A percentile compares a stretch with the other conserved stretches of the same genome.
Conservation (phyloP, 1,140 invertebrate species). For the Meteorus sp. region DNA sequence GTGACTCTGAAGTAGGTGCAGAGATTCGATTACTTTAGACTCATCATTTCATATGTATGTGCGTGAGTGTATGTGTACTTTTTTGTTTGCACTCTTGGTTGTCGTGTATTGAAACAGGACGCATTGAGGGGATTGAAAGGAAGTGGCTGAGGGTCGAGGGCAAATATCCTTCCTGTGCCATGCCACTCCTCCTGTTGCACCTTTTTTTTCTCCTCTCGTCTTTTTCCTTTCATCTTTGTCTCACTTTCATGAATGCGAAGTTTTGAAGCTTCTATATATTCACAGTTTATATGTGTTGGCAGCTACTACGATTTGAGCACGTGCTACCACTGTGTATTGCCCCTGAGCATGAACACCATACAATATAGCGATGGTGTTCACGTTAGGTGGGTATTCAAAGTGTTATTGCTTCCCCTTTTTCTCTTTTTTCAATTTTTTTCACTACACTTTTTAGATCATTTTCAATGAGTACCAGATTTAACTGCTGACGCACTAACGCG, state of each 20-base stretch:
- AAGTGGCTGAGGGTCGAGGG: constrained; percentile 32
- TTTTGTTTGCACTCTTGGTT: too few species aligned
- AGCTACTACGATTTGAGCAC: constrained; percentile 54
- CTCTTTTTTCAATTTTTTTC: too few species aligned
- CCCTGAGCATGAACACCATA: constrained; percentile 6
- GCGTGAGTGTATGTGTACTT: too few species aligned
- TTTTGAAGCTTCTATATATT: too few species aligned
- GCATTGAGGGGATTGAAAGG: constrained; percentile 28
- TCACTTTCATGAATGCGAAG: too few species aligned
- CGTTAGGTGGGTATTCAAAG: constrained; percentile 10
- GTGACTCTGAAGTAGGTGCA: constrained; percentile 21
- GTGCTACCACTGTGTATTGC: constrained; percentile 38
- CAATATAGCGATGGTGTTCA: background rate
- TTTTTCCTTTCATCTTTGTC: background rate
- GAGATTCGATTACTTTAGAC: constrained; percentile 20
- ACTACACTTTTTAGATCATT: background rate
- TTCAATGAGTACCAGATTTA: constrained; percentile 1
- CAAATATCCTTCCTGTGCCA: constrained; percentile 44
- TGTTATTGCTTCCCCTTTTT: background rate
- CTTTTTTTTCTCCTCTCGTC: constrained; percentile 4
- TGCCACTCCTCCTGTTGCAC: constrained; percentile 17
- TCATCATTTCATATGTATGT: too few species aligned
- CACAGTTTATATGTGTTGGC: constrained; percentile 16
- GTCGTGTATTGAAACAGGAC: constrained; percentile 10
- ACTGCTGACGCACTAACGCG: too few species aligned